Evolutionary conservation across 2,113 vertebrate genomes (phyloP).

Genomic region (Syrrhaptes paradoxus): DNA sequence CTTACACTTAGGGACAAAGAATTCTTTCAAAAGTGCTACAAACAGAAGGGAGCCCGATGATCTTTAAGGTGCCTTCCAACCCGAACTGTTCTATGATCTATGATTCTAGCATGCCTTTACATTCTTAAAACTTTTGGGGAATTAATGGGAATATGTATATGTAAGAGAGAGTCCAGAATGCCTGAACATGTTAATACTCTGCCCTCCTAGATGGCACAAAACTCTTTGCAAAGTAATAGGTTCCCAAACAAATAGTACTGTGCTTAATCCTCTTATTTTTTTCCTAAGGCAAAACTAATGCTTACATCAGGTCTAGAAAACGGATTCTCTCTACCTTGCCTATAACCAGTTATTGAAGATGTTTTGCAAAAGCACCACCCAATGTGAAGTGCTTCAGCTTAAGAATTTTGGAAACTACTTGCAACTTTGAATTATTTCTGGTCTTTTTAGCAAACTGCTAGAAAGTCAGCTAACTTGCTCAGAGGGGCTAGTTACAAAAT

Average conservation of each 20-base stretch:
- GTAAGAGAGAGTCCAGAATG: background rate
- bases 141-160: background rate
- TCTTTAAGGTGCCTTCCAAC: too few relatives aligned
- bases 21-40: background rate
- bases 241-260: background rate
- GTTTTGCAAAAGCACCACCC: background rate
- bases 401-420: background rate
- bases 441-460: background rate
- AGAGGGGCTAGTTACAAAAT: background rate
- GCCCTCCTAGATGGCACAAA: background rate
- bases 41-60: too few relatives aligned
- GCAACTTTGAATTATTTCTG: background rate
- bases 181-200: background rate
- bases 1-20: background rate
- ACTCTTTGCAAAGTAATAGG: background rate
- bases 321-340: background rate
- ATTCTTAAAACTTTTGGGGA: background rate
- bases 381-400: background rate
- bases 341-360: background rate
- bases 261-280: background rate
- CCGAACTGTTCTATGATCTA: too few relatives aligned
- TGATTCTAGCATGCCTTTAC: background rate
- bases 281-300: background rate
- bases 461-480: background rate
- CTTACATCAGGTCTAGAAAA: background rate